phyloP scores from a whole-genome alignment of 2,888 invertebrate species.

The Minunthozetes semirufus region DNA sequence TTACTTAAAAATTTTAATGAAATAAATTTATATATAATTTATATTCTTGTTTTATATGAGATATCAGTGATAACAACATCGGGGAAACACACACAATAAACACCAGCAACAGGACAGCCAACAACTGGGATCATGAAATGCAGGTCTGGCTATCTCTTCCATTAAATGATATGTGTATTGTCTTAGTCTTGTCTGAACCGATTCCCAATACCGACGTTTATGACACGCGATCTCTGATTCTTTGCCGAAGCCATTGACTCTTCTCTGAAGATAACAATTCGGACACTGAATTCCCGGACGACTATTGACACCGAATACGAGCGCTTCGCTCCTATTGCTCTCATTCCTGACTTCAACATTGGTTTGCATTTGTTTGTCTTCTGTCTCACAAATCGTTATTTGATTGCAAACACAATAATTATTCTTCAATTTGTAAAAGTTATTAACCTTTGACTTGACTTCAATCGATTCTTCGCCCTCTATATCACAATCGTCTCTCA shows the following conservation, averaged over 20 bases:
- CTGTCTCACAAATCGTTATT: too few species aligned
- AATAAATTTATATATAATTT: too few species aligned
- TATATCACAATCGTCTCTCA: too few species aligned
- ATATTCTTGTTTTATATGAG: too few species aligned
- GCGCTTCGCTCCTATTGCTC: background rate
- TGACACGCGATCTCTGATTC: background rate
- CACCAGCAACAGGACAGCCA: slow-evolving; percentile 25
- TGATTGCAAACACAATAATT: too few species aligned
- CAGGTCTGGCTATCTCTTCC: background rate
- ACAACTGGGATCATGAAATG: slow-evolving; percentile 2
- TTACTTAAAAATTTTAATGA: too few species aligned
- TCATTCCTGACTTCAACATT: background rate
- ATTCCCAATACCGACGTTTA: background rate
- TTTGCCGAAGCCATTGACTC: background rate
- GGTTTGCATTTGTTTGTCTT: too few species aligned
- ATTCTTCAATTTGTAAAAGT: too few species aligned
- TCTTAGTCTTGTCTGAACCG: background rate
- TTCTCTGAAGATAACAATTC: background rate
- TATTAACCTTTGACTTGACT: too few species aligned
- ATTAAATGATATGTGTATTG: background rate
- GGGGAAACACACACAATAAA: background rate
- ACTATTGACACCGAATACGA: background rate
- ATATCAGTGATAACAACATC: background rate
- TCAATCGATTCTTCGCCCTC: too few species aligned
- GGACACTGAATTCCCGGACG: background rate